Evolutionary conservation across 2,888 invertebrate genomes (phyloP).

Genomic region (Amaurobius ferox): DNA sequence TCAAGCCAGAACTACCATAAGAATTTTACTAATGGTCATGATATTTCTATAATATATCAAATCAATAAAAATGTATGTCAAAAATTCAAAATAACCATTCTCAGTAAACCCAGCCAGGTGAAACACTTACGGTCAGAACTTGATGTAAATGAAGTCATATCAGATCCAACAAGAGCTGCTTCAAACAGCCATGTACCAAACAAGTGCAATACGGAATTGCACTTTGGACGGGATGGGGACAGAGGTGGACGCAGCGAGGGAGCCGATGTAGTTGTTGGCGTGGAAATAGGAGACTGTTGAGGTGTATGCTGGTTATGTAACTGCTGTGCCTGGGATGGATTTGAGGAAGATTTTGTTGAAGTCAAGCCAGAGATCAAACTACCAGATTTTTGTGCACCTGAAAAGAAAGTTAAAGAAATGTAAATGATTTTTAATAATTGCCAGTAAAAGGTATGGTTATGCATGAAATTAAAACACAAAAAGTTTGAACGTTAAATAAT

Average conservation of each 20-base stretch:
- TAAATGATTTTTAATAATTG: too few relatives aligned
- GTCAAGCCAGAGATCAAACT: slow-evolving; percentile 52
- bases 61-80: too few relatives aligned
- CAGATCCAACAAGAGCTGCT: slow-evolving; percentile 89
- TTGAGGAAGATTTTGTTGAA: background rate
- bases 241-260: slow-evolving; percentile 71
- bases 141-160: slow-evolving; percentile 58
- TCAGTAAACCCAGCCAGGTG: too few relatives aligned
- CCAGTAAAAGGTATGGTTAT: background rate
- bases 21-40: too few relatives aligned
- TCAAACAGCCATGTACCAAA: slow-evolving; percentile 98
- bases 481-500: too few relatives aligned
- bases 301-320: slow-evolving; percentile 48
- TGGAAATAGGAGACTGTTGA: slow-evolving; percentile 71
- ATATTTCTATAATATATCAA: too few relatives aligned
- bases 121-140: slow-evolving; percentile 62
- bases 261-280: slow-evolving; percentile 69
- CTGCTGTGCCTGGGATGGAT: slow-evolving; percentile 37
- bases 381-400: slow-evolving; percentile 57
- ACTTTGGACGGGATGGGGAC: slow-evolving; percentile 85
- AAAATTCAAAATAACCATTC: too few relatives aligned
- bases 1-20: too few relatives aligned
- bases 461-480: background rate
- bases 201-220: slow-evolving; percentile 95
- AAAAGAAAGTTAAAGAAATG: background rate